Conservation (phyloP, 2,113 vertebrate genomes). For the Mustela lutreola region DNA sequence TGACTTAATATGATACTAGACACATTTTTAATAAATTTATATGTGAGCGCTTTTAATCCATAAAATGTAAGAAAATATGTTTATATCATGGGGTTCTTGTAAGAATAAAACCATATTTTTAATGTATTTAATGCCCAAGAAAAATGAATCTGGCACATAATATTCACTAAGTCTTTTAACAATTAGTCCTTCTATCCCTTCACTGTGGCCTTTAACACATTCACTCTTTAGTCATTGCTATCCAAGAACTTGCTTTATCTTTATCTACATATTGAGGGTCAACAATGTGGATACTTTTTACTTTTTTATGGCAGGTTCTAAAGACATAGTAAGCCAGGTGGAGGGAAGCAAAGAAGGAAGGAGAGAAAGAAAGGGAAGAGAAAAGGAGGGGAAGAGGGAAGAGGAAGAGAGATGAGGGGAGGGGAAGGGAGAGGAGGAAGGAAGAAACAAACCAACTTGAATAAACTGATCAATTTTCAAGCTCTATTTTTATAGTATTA, state of each 20-base stretch:
- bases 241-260: background rate
- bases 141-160: background rate
- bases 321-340: background rate
- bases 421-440: background rate
- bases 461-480: background rate
- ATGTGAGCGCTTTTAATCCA: background rate
- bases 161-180: background rate
- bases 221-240: background rate
- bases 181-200: background rate
- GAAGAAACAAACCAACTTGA: background rate
- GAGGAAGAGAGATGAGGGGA: background rate
- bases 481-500: background rate
- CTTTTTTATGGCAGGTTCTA: background rate
- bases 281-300: background rate
- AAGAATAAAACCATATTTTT: background rate
- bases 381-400: background rate
- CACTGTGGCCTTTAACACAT: background rate
- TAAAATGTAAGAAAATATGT: background rate
- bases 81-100: background rate
- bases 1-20: background rate
- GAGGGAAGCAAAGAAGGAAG: background rate
- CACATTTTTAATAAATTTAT: background rate
- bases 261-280: background rate
- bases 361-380: background rate
- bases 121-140: background rate